Evolutionary conservation across 2,888 invertebrate species (phyloP), one percentile per base, ranked within the genome.

Genomic region (Hypselothyrea guttata): DNA sequence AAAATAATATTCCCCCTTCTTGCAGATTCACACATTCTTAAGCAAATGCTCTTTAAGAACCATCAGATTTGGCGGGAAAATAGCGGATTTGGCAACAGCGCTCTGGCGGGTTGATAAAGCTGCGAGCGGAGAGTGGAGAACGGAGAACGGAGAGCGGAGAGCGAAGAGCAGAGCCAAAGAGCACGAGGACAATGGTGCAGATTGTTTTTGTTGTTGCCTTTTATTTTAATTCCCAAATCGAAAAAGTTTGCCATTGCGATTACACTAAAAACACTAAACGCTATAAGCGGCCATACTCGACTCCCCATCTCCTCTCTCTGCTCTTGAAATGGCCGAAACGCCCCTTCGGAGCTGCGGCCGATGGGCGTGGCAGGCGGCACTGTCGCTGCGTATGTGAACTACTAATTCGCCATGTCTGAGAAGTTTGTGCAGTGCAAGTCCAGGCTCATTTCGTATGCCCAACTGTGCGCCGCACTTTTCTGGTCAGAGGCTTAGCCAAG

Each of bases 211-310:
- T 44, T 52, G 47, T 37, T 51, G 54, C 56, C 65, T 70, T 81
- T 84, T 82, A 73, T 78, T 83, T 79, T 75, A 83, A 81, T 81
- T 82, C 83, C 83, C 79, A 81, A 84, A 84, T 83, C 85, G 79
- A 81, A 81, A 83, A 84, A 81, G 83, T 81, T 84, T 73, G 55
- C 54, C 57, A 59, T 66, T 68, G 62, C 81, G 81, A 78, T 84
- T 84, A 81, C 74, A 82, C 61, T 71, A 70, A 71, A 74, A 78
- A 84, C 79, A 82, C 72, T 78, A 79, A 79, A 75, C 67, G 79
- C 75, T 70, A 52, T 54, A 48, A 78, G 83, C 75, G 53, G 34
- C 46, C 11, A 35, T 11, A 42, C 33, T 33, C 33, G n/a, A n/a
- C n/a, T 35, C 15, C 15, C 9, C 53, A 15, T 33, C n/a, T 13